Conservation (phyloP, 2,113 vertebrate genomes). For the Eulacestoma nigropectus region DNA sequence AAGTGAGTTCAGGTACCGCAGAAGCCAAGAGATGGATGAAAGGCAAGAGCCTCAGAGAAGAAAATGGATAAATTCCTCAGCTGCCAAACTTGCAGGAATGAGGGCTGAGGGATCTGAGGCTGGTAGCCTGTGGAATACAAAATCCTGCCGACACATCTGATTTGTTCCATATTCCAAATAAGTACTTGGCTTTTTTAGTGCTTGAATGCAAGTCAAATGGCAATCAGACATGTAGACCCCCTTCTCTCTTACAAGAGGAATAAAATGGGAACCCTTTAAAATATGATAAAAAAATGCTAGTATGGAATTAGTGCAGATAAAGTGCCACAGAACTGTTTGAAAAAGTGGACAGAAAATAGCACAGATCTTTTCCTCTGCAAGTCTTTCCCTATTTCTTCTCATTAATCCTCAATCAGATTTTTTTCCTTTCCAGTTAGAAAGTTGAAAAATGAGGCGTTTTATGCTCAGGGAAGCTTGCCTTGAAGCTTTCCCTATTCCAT, state of each 20-base stretch:
- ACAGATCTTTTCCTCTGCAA: background rate
- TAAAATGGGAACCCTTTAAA: background rate
- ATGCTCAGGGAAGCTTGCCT: background rate
- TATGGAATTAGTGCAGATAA: background rate
- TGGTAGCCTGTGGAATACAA: background rate
- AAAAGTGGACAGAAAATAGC: background rate
- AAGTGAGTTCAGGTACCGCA: background rate
- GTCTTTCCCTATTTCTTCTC: background rate
- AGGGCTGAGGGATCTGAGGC: background rate
- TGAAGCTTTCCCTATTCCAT: background rate
- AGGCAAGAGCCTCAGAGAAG: background rate
- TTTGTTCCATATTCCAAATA: background rate
- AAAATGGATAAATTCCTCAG: background rate
- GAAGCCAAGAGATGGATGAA: background rate
- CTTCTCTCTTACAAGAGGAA: background rate
- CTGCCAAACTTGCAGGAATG: background rate
- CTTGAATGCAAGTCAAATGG: background rate
- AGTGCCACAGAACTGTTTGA: background rate
- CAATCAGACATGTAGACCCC: background rate
- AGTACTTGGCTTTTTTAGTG: background rate
- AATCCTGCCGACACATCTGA: background rate
- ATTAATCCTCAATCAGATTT: background rate
- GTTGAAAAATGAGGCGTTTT: background rate
- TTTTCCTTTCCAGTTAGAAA: background rate
- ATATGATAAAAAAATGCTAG: background rate